Evolutionary conservation across 2,888 invertebrate species (phyloP).

Genomic region (Dolichopus griseipennis): DNA sequence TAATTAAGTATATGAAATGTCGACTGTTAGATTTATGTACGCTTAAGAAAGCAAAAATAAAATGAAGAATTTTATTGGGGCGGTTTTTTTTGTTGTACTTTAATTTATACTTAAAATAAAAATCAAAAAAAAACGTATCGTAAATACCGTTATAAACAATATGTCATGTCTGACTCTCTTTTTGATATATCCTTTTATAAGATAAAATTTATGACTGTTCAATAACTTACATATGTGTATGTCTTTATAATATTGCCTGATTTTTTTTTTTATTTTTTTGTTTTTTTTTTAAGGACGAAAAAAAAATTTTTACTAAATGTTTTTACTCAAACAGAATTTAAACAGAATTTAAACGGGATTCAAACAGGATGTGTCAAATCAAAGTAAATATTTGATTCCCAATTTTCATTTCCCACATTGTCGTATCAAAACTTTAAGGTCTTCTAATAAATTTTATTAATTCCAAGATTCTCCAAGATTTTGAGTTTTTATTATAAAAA

Average conservation of each 20-base stretch:
- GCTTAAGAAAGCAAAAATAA: background rate
- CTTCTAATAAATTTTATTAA: too few species aligned
- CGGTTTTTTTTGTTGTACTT: background rate
- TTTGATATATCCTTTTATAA: background rate
- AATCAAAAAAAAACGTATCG: background rate
- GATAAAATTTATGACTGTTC: constrained; percentile 1
- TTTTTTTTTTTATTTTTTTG: background rate
- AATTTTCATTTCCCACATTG: too few species aligned
- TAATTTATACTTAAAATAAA: background rate
- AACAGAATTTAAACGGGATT: too few species aligned
- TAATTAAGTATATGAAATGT: background rate
- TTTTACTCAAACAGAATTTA: too few species aligned
- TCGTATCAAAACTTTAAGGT: too few species aligned
- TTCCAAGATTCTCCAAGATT: too few species aligned
- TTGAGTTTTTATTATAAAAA: too few species aligned
- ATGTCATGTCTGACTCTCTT: constrained; percentile 6
- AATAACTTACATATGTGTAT: background rate
- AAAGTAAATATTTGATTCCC: too few species aligned
- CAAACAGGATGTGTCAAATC: too few species aligned
- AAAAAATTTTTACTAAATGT: background rate
- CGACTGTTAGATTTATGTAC: background rate
- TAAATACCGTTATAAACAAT: constrained; percentile 1
- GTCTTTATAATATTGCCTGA: background rate
- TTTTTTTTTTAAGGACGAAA: background rate
- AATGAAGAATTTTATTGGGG: too few species aligned